phyloP scores from a whole-genome alignment of 2,797 vertebrate genomes.

The Uromys caudimaculatus region DNA sequence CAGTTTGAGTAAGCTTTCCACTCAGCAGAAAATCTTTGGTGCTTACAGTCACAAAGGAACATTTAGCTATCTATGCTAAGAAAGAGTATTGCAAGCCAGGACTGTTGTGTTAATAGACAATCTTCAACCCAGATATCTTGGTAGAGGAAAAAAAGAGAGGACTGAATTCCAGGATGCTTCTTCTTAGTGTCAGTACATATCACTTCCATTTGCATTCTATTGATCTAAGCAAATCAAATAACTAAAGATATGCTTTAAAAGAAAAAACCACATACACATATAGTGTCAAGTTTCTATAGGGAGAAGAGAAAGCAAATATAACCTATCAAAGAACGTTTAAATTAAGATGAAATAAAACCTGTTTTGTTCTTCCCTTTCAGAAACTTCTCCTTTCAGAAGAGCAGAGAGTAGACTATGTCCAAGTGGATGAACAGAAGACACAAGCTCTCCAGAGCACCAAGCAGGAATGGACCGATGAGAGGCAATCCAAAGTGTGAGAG shows the following conservation, averaged over 20 bases:
- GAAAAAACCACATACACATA: not conserved
- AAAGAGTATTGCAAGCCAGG: not conserved
- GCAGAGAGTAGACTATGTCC: conserved; percentile 96
- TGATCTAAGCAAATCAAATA: not conserved
- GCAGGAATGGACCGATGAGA: conserved; percentile 97
- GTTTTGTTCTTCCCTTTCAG: conserved; percentile 83
- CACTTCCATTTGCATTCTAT: not conserved
- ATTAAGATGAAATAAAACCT: not conserved
- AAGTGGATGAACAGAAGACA: conserved; percentile 98
- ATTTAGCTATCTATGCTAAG: not conserved
- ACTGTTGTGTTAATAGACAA: not conserved
- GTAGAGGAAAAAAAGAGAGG: not conserved
- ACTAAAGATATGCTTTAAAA: not conserved
- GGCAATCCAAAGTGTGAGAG: conserved; percentile 95
- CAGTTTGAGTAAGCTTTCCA: not conserved
- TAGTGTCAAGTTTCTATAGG: not conserved
- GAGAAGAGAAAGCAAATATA: not conserved
- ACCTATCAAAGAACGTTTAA: not conserved
- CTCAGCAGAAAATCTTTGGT: not conserved
- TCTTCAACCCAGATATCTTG: not conserved
- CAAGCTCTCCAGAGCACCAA: conserved; percentile 97
- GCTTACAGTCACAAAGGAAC: not conserved
- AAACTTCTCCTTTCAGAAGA: conserved; percentile 93
- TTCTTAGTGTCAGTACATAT: not conserved
- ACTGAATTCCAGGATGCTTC: not conserved